Percentiles rank a stretch among this genome's conserved stretches.
These are phyloP conservation scores for Tholera decimalis DNA, from an alignment of 2,888 invertebrate species.

Conservation along the genomic window DNA sequence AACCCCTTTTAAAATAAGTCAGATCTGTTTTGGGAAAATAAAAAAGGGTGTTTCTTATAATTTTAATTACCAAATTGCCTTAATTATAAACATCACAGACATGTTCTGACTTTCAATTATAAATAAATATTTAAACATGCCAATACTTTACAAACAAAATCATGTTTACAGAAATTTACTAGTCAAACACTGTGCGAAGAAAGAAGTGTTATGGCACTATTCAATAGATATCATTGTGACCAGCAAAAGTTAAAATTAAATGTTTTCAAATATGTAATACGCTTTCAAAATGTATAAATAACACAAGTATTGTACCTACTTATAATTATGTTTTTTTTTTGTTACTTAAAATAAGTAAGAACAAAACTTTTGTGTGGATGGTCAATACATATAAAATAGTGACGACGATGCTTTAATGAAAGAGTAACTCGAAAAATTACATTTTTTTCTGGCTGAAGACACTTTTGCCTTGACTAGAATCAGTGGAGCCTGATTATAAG, in stretches of 20 bases:
- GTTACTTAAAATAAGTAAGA: background rate
- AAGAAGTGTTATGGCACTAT: constrained; percentile 58
- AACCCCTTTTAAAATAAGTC: background rate
- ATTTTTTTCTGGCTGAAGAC: constrained; percentile 8
- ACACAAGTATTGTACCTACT: constrained; percentile 12
- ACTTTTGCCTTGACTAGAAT: constrained; percentile 50
- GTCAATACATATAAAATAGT: background rate
- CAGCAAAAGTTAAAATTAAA: constrained; percentile 12
- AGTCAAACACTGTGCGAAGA: constrained; percentile 31
- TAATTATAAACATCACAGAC: constrained; percentile 84
- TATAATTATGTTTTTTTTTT: background rate
- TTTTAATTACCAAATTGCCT: constrained; percentile 72
- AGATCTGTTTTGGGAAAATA: background rate
- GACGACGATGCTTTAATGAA: background rate
- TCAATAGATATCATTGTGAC: constrained; percentile 22
- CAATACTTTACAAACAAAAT: constrained; percentile 57
- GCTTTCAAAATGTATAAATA: background rate
- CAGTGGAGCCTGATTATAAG: constrained; percentile 38
- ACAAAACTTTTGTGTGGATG: background rate
- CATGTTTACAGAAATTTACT: constrained; percentile 51
- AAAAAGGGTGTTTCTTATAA: constrained; percentile 28
- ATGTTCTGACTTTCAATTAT: constrained; percentile 75
- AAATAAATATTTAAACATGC: constrained; percentile 74
- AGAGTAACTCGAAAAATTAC: background rate
- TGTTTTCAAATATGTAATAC: background rate